Evolutionary conservation across 2,888 invertebrate genomes (phyloP).

Genomic region (Frankliniella fusca): DNA sequence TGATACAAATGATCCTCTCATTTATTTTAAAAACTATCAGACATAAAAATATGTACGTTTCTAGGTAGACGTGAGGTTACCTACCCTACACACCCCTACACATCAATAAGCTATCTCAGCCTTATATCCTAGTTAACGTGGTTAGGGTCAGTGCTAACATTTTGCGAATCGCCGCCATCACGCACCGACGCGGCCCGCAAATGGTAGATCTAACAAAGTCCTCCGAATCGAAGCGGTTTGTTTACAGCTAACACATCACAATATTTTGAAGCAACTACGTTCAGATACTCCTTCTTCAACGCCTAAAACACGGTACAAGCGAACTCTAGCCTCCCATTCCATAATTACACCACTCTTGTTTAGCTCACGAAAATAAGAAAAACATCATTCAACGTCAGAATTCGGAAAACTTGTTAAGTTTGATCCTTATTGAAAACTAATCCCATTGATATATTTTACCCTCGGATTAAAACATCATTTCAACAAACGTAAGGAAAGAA

Average conservation of each 20-base stretch:
- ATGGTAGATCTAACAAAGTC: no score
- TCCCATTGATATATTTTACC: no score
- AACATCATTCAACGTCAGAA: no score
- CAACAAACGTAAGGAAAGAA: no score
- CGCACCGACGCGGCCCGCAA: no score
- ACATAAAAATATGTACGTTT: neutral
- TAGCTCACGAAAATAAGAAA: no score
- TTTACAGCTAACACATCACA: neutral
- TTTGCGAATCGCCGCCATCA: neutral
- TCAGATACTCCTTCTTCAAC: neutral
- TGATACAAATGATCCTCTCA: conserved; percentile 29
- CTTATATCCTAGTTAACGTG: neutral
- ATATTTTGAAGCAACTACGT: neutral
- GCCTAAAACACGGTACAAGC: no score
- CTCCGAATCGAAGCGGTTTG: neutral
- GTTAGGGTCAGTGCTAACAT: conserved; percentile 1
- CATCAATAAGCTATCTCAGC: neutral
- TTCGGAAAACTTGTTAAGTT: no score
- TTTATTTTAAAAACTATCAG: neutral
- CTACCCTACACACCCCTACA: neutral
- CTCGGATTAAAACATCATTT: no score
- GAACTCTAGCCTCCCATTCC: no score
- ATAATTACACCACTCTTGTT: neutral
- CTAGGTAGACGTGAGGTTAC: conserved; percentile 5
- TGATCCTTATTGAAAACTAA: no score